A percentile compares a stretch with the other conserved stretches of the same genome.
Conservation (phyloP, 2,113 vertebrate genomes). For the Leptocoma aspasia region DNA sequence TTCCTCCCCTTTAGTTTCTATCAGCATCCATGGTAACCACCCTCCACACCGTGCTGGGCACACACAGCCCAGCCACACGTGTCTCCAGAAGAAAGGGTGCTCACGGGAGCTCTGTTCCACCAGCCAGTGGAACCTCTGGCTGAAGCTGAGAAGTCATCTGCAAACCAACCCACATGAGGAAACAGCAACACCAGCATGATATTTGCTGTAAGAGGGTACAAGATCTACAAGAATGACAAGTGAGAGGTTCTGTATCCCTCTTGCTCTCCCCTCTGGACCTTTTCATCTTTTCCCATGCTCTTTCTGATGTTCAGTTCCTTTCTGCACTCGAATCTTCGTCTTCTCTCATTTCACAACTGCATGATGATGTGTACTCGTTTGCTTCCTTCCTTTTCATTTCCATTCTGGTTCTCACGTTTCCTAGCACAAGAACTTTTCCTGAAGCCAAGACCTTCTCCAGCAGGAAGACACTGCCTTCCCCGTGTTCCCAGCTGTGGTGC, state of each 20-base stretch:
- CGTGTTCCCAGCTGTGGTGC: neutral
- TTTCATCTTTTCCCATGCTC: neutral
- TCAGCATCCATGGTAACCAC: neutral
- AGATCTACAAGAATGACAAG: neutral
- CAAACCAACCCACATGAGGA: neutral
- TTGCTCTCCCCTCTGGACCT: neutral
- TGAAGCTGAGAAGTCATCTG: neutral
- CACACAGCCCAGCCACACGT: neutral
- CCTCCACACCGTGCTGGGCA: neutral
- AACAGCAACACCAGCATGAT: neutral
- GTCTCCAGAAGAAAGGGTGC: neutral
- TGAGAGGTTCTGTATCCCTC: neutral
- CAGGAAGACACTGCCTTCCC: neutral
- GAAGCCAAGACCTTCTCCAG: neutral
- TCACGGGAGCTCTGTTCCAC: neutral
- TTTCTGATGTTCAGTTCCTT: neutral
- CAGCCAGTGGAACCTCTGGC: neutral
- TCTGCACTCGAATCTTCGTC: fast-evolving
- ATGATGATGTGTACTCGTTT: neutral
- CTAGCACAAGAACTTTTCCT: neutral
- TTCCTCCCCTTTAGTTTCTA: neutral
- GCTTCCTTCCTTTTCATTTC: neutral
- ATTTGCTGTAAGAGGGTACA: neutral
- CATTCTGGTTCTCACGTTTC: neutral
- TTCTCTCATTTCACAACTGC: neutral